Base-by-base conservation (phyloP, 2,113 vertebrate species). In the Tapirus terrestris region DNA sequence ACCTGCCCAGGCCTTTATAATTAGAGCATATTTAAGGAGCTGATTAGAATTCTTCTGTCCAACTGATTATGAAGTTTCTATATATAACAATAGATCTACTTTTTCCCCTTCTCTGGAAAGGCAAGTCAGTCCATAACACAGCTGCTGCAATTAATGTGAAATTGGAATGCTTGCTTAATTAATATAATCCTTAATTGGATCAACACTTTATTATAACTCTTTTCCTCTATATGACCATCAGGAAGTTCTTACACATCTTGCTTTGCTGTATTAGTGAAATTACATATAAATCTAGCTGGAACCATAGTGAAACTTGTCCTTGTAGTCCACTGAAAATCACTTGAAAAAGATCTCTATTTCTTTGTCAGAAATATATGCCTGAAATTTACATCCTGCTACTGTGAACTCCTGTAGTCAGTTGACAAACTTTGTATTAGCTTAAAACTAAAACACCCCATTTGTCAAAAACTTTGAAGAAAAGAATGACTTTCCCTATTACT, bases 21-120 rank as follows among this genome's bases (percentile, higher is more conserved):
- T 29, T 80, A 85, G 31, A 85, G 33, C 23, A 0, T 25, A 13
- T 51, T 72, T 61, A 43, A 94, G 89, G 48, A 81, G 43, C 43
- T 85, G 70, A 13, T 33, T 87, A 73, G 56, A 91, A 58, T 61
- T 31, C 39, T 76, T 93, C 60, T 51, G 29, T 82, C 65, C 39
- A 29, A 25, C 33, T 48, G 33, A 72, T 31, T 72, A 21, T 56
- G 61, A 77, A 67, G 72, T 53, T 83, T 81, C 58, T 85, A 18
- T 27, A 18, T 33, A 60, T 76, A 61, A 68, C 36, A 18, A 51
- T 6, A 53, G 53, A 21, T 45, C 16, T 87, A 25, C 25, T 51
- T 85, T 58, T 14, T 36, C 16, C 27, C 21, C 39, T 67, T 83
- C 33, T 58, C 39, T 45, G 29, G 51, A 45, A 92, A 92, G 61